phyloP scores from a whole-genome alignment of 1,140 invertebrate genomes.

The Plectrocnemia conspersa region DNA sequence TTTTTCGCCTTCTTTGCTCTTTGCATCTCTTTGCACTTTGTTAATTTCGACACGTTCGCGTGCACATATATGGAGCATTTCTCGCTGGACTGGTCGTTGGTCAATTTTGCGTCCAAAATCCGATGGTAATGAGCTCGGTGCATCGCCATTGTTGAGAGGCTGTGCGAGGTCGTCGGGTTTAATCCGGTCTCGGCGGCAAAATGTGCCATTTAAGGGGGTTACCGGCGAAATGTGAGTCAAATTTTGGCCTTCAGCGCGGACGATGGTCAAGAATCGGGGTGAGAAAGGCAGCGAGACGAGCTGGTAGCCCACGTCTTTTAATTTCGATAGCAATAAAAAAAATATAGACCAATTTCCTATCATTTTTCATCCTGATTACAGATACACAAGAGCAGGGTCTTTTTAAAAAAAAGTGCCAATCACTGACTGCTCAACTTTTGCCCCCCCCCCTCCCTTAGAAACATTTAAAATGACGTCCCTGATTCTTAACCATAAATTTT shows the following conservation, averaged over 20 bases:
- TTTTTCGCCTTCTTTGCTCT: no score
- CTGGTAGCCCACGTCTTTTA: not conserved
- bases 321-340: no score
- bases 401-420: no score
- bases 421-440: no score
- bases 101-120: not conserved
- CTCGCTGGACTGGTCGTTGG: not conserved
- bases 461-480: no score
- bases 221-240: slow-evolving; percentile 1
- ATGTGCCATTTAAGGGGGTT: not conserved
- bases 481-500: no score
- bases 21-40: no score
- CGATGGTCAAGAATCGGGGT: not conserved
- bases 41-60: no score
- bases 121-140: slow-evolving; percentile 2
- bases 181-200: not conserved
- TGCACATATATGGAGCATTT: not conserved
- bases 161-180: not conserved
- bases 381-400: no score
- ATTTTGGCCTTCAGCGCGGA: not conserved
- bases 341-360: no score
- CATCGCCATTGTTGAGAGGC: slow-evolving; percentile 5
- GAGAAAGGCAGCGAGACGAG: not conserved
- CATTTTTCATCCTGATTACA: no score
- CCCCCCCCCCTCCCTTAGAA: no score